Evolutionary conservation across 64 coral and sea anemone genomes (phyloP).

Genomic region (Trachythela sp.): DNA sequence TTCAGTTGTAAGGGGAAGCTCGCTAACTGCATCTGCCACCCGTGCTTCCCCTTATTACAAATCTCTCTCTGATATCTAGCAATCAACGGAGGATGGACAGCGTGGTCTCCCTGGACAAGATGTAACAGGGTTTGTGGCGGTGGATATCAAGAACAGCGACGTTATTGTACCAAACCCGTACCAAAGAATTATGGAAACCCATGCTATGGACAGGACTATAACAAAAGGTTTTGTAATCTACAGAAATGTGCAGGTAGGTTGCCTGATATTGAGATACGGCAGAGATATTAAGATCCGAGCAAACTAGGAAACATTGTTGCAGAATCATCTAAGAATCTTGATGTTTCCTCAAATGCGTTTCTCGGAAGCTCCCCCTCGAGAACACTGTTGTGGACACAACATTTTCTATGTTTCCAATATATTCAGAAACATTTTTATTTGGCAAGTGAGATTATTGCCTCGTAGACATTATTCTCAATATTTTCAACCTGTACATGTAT

Average conservation of each 20-base stretch:
- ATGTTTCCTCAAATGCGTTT: too few relatives aligned
- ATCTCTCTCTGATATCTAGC: background rate
- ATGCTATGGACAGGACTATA: background rate
- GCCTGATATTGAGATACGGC: background rate
- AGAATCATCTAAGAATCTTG: too few relatives aligned
- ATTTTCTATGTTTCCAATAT: too few relatives aligned
- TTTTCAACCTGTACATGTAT: too few relatives aligned
- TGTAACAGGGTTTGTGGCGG: background rate
- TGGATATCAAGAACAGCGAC: background rate
- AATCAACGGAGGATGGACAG: background rate
- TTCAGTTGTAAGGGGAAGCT: too few relatives aligned
- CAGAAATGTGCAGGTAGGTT: background rate
- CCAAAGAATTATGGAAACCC: constrained; percentile 10
- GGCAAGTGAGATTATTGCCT: too few relatives aligned
- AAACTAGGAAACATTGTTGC: background rate
- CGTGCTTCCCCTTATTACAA: background rate
- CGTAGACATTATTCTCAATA: too few relatives aligned
- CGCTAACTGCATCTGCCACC: too few relatives aligned
- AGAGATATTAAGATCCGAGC: background rate
- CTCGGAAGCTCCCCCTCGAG: too few relatives aligned
- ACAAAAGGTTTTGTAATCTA: background rate
- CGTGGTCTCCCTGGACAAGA: background rate
- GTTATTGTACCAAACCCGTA: background rate
- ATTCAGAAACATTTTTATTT: too few relatives aligned
- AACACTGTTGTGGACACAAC: too few relatives aligned